Conservation (phyloP, 2,113 vertebrate species). For the Desmodus rotundus region DNA sequence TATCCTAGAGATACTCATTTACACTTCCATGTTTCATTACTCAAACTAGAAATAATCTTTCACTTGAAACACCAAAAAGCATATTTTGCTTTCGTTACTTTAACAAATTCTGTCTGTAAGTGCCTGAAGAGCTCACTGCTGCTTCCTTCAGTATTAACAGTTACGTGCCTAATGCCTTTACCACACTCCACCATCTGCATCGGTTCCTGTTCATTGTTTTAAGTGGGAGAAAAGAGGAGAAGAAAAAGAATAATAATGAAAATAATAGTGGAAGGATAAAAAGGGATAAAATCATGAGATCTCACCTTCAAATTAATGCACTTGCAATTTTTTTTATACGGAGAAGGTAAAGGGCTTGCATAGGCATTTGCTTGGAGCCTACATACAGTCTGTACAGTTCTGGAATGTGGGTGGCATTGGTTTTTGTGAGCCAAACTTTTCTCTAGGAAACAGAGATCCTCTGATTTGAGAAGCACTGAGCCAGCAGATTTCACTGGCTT, state of each 20-base stretch:
- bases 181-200: background rate
- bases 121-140: background rate
- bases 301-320: background rate
- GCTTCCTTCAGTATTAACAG: background rate
- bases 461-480: conserved; percentile 50
- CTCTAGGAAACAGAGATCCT: conserved; percentile 58
- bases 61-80: background rate
- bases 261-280: background rate
- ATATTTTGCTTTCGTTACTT: background rate
- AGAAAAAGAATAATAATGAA: background rate
- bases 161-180: background rate
- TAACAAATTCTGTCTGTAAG: background rate
- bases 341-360: background rate
- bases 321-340: background rate
- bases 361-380: background rate
- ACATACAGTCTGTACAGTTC: background rate
- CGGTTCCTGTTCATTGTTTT: background rate
- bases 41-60: background rate
- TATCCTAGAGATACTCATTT: background rate
- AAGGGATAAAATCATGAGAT: background rate
- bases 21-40: background rate
- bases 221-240: background rate
- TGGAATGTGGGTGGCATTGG: conserved; percentile 29
- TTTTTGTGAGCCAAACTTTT: conserved; percentile 37
- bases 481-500: conserved; percentile 24